Percentiles rank a stretch among this genome's conserved stretches.
phyloP scores from a whole-genome alignment of 2,797 vertebrate species.

The Alca torda region DNA sequence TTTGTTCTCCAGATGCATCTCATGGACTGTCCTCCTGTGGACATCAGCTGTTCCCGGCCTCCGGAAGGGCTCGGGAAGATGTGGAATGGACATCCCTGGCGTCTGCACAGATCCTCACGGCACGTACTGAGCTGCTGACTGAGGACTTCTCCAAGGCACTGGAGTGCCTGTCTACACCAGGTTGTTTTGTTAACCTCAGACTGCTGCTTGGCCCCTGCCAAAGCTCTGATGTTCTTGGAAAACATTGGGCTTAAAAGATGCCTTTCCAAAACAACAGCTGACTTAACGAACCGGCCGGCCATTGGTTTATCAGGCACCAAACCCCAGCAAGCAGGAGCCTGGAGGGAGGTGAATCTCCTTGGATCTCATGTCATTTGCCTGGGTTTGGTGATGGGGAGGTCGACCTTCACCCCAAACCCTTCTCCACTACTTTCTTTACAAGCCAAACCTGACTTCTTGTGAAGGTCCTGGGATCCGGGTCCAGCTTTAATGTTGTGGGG shows the following conservation, averaged over 20 bases:
- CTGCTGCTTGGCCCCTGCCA: conserved; percentile 42
- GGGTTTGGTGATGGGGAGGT: not conserved
- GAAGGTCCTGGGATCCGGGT: not conserved
- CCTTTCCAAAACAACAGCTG: conserved; percentile 47
- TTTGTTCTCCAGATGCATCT: not conserved
- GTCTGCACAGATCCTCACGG: rapidly evolving
- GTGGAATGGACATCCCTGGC: not conserved
- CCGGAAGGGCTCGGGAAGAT: not conserved
- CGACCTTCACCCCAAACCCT: not conserved
- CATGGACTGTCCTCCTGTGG: rapidly evolving
- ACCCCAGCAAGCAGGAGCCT: not conserved
- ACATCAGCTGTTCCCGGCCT: not conserved
- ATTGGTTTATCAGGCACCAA: not conserved
- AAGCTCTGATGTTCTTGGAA: conserved; percentile 58
- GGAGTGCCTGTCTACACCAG: not conserved
- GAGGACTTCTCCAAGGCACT: not conserved
- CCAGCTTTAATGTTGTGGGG: not conserved
- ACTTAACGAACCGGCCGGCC: not conserved
- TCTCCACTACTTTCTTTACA: not conserved
- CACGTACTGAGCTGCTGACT: not conserved
- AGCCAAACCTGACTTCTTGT: not conserved
- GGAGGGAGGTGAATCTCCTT: not conserved
- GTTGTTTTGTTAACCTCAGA: conserved; percentile 58
- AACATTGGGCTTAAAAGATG: not conserved
- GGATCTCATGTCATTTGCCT: not conserved